Base-by-base conservation (phyloP, 2,888 invertebrate genomes). In the Ellobium chinense region DNA sequence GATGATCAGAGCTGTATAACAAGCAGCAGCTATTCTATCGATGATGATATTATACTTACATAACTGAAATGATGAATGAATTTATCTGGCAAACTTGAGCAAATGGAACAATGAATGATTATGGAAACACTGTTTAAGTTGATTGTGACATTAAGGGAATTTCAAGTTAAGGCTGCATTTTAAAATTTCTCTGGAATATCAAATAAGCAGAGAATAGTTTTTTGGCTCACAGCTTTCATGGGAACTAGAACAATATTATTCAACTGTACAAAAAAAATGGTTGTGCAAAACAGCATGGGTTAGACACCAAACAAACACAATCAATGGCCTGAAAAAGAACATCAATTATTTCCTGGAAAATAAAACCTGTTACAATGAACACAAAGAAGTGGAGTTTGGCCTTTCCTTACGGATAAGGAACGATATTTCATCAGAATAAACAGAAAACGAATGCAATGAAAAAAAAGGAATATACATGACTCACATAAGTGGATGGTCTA, bases 251-350 rank as follows among this genome's bases (percentile, higher is more conserved):
- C n/a, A n/a, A n/a, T n/a, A n/a, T n/a, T n/a, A n/a, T n/a, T n/a
- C n/a, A n/a, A n/a, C n/a, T n/a, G n/a, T n/a, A n/a, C n/a, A n/a
- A n/a, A 24, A 27, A 24, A 7, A 60, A 60, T 14, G 60, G 7
- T 21, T 7, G 24, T 66, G 37, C n/a, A 3, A 46, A 72, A 58
- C 54, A 56, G 34, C 37, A 5, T 39, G 34, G n/a, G 36, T 37
- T 60, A 72, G 36, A 31, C 21, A 54, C n/a, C n/a, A 31, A 56
- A 70, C 31, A 54, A 39, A 66, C 37, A 37, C 69, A 69, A 60
- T 34, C 4, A 72, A 72, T 58, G 58, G 9, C 21, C 12, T 31
- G 39, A 27, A 39, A 36, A 12, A 34, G n/a, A 24, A 58, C n/a
- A 58, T 36, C 56, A 70, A 58, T 12, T n/a, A 69, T 69, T 46